Evolutionary conservation across 2,113 vertebrate genomes (phyloP).

Genomic region (Labeo catla): DNA sequence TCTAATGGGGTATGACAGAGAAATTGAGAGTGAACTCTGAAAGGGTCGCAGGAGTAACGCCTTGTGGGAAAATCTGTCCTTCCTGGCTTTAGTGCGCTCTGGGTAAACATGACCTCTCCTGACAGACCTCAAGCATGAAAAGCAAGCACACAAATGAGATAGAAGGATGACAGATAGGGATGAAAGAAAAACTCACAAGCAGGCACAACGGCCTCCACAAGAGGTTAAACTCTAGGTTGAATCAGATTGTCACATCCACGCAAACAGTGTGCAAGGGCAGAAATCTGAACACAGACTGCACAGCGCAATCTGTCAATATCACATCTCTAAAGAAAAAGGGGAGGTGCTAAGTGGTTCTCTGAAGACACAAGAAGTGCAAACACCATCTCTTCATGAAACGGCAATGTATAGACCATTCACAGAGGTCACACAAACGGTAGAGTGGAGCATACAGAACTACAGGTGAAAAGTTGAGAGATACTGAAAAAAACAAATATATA

Average conservation of each 20-base stretch:
- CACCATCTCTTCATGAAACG: background rate
- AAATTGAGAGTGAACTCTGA: slow-evolving; percentile 21
- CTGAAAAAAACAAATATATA: too few relatives aligned
- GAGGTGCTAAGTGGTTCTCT: background rate
- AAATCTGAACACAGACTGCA: background rate
- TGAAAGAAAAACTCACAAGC: background rate
- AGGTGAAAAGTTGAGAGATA: background rate
- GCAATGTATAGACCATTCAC: background rate
- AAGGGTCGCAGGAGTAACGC: background rate
- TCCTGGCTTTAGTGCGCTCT: background rate
- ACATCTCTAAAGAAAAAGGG: background rate
- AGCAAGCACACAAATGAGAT: background rate
- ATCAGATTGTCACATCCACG: background rate
- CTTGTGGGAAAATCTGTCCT: slow-evolving; percentile 30
- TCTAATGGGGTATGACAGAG: slow-evolving; percentile 12
- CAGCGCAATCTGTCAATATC: background rate
- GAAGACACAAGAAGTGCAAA: background rate
- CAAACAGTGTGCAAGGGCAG: background rate
- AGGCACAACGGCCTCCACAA: background rate
- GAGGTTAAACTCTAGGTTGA: slow-evolving; percentile 6
- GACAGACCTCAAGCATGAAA: slow-evolving; percentile 17
- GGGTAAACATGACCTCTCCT: slow-evolving; percentile 7
- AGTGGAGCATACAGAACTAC: background rate
- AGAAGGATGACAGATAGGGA: background rate
- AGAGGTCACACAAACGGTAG: background rate